phyloP scores from a whole-genome alignment of 2,113 vertebrate species.

The Agapornis roseicollis region DNA sequence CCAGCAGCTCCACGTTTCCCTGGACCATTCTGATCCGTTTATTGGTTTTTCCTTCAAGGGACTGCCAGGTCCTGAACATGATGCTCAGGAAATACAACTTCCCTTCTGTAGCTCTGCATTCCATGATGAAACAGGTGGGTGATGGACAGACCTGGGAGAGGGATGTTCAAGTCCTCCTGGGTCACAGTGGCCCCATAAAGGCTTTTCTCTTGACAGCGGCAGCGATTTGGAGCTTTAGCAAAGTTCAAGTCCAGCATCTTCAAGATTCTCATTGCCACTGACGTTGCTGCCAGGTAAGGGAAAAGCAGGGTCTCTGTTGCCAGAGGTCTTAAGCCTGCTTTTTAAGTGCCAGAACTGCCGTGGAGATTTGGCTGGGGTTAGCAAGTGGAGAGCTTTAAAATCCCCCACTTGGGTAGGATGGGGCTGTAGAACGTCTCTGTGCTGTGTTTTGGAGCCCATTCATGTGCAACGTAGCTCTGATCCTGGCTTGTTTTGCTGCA shows the following conservation, averaged over 20 bases:
- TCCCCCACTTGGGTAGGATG: accelerated
- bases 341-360: not conserved
- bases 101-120: constrained; percentile 87
- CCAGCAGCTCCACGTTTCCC: not conserved
- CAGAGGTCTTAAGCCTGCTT: accelerated
- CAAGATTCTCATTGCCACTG: constrained; percentile 93
- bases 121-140: constrained; percentile 96
- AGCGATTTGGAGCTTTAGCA: constrained; percentile 89
- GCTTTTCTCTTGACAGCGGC: constrained; percentile 69
- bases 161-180: not conserved
- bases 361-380: not conserved
- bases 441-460: not conserved
- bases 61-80: constrained; percentile 92
- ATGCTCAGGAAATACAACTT: constrained; percentile 90
- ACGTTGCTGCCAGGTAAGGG: constrained; percentile 88
- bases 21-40: accelerated
- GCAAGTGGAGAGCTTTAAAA: not conserved
- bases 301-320: accelerated
- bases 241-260: constrained; percentile 96
- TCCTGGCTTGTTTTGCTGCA: not conserved
- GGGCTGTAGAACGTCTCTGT: not conserved
- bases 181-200: accelerated
- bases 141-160: accelerated
- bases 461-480: not conserved
- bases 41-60: constrained; percentile 65